These are phyloP conservation scores for Platyscapa corneri DNA, from an alignment of 1,140 invertebrate genomes.

Conservation along the genomic window DNA sequence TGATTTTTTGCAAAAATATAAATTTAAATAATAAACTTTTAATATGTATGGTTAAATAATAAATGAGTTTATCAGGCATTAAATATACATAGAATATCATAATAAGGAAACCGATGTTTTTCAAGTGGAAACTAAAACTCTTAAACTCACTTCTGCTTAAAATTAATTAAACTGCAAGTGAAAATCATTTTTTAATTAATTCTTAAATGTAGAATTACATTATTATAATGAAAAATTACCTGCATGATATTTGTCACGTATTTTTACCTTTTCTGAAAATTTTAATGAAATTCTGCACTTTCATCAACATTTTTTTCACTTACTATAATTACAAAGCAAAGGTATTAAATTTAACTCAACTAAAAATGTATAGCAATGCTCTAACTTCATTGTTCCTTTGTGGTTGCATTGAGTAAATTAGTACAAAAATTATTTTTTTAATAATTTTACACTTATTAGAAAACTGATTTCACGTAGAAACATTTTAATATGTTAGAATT, in stretches of 20 bases:
- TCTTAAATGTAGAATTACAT: background rate
- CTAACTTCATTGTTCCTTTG: conserved; percentile 9
- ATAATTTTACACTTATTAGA: background rate
- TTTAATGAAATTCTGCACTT: conserved; percentile 12
- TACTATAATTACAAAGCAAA: conserved; percentile 6
- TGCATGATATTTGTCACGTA: background rate
- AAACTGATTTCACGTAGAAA: background rate
- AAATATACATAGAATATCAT: background rate
- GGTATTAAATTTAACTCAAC: background rate
- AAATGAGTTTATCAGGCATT: background rate
- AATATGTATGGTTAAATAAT: too few relatives aligned
- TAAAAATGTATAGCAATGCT: background rate
- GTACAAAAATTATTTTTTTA: background rate
- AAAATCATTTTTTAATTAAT: background rate
- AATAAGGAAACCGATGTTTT: background rate
- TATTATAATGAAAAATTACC: conserved; percentile 4
- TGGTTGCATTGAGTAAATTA: conserved; percentile 2
- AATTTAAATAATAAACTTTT: too few relatives aligned
- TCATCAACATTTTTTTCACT: conserved; percentile 3
- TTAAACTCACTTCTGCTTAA: background rate
- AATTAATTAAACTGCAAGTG: background rate
- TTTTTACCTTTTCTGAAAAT: background rate
- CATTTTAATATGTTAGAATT: background rate
- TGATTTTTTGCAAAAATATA: too few relatives aligned
- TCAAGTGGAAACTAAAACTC: background rate